Conservation (phyloP, 2,888 invertebrate species). For the Pyrochroa serraticornis region DNA sequence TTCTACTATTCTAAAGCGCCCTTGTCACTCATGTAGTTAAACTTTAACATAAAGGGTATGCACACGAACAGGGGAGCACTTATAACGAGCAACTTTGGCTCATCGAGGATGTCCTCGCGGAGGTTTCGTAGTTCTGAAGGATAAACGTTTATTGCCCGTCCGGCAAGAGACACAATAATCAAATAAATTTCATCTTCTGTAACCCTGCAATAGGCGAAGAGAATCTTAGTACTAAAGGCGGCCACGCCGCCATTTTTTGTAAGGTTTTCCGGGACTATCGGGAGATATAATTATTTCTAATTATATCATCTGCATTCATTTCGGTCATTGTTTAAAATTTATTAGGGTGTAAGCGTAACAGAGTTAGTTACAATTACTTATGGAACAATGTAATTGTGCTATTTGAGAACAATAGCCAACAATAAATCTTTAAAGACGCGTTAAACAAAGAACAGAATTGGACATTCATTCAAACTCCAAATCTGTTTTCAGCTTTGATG, state of each 20-base stretch:
- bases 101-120: constrained; percentile 17
- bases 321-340: constrained; percentile 16
- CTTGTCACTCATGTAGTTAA: not conserved
- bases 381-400: constrained; percentile 19
- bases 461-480: no score
- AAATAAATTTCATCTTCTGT: constrained; percentile 18
- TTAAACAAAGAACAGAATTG: no score
- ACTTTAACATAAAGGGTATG: constrained; percentile 16
- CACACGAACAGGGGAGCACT: constrained; percentile 6
- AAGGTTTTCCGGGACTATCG: no score
- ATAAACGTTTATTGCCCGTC: constrained; percentile 27
- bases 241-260: no score
- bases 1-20: no score
- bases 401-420: constrained; percentile 16
- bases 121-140: constrained; percentile 10
- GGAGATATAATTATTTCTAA: not conserved
- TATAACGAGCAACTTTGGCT: not conserved
- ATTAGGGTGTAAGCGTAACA: constrained; percentile 19
- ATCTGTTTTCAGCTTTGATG: no score
- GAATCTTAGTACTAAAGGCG: no score
- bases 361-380: constrained; percentile 25
- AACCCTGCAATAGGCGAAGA: not conserved
- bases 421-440: constrained; percentile 14
- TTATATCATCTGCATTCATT: constrained; percentile 24
- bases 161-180: constrained; percentile 24